Percentiles rank a stretch among this genome's conserved stretches.
Evolutionary conservation across 2,797 vertebrate species (phyloP).

Genomic region (Lepilemur ruficaudatus): DNA sequence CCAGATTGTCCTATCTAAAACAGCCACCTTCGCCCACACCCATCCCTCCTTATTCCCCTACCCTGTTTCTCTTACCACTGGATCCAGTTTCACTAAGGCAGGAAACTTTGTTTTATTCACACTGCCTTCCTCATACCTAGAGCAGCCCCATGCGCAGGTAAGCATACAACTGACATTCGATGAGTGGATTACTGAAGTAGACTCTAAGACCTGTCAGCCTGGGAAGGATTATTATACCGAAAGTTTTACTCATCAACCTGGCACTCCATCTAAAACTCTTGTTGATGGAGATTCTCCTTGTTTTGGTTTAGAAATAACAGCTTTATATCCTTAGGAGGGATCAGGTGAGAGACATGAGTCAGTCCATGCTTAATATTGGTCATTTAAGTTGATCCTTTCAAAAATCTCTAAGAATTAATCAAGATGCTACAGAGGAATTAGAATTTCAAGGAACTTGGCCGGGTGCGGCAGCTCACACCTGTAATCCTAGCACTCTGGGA

Average conservation of each 20-base stretch:
- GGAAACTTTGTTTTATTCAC: background rate
- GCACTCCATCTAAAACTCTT: background rate
- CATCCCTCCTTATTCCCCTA: background rate
- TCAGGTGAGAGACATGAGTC: background rate
- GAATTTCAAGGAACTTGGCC: background rate
- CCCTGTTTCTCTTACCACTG: background rate
- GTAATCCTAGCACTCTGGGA: background rate
- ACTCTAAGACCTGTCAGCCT: background rate
- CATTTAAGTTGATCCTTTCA: background rate
- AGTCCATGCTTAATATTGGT: background rate
- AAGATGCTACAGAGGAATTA: background rate
- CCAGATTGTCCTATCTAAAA: background rate
- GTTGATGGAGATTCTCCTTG: too few species aligned
- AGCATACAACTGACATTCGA: accelerated
- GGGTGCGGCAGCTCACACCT: background rate
- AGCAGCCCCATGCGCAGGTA: background rate
- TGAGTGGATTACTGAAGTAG: background rate
- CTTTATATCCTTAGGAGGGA: background rate
- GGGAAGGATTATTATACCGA: too few species aligned
- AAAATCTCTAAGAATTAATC: background rate
- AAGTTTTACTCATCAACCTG: background rate
- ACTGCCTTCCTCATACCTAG: background rate
- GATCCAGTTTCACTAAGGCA: background rate
- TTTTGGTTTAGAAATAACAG: background rate
- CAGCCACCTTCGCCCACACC: background rate